Percentiles rank a stretch among this genome's conserved stretches.
Evolutionary conservation across 2,888 invertebrate genomes (phyloP).

Genomic region (Macrophya alboannulata): DNA sequence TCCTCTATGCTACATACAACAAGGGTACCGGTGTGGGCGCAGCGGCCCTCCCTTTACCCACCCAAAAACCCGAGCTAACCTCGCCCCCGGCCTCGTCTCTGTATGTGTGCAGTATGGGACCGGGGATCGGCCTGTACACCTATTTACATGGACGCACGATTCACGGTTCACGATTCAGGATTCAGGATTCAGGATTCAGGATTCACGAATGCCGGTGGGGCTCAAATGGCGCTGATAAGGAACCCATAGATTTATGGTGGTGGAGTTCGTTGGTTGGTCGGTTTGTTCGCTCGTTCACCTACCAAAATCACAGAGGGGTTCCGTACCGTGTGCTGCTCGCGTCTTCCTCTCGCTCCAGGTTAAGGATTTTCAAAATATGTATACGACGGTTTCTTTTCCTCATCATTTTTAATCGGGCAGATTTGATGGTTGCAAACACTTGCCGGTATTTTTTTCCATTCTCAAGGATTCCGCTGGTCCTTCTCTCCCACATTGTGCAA

Average conservation of each 20-base stretch:
- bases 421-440: background rate
- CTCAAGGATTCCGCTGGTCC: too few species aligned
- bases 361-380: background rate
- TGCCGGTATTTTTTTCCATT: too few species aligned
- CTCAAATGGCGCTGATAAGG: slow-evolving; percentile 53
- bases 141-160: slow-evolving; percentile 46
- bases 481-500: too few species aligned
- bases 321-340: background rate
- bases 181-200: slow-evolving; percentile 11
- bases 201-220: slow-evolving; percentile 41
- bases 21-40: slow-evolving; percentile 9
- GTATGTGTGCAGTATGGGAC: background rate
- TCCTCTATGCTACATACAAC: background rate
- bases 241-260: slow-evolving; percentile 51
- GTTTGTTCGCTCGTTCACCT: background rate
- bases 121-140: slow-evolving; percentile 22
- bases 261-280: background rate
- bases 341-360: background rate
- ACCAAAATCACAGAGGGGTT: background rate
- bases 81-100: background rate
- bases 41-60: background rate
- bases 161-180: background rate
- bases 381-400: background rate
- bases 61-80: slow-evolving; percentile 30
- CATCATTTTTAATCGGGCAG: background rate